Conservation (phyloP, 2,797 vertebrate genomes). For the Rhinatrema bivittatum region DNA sequence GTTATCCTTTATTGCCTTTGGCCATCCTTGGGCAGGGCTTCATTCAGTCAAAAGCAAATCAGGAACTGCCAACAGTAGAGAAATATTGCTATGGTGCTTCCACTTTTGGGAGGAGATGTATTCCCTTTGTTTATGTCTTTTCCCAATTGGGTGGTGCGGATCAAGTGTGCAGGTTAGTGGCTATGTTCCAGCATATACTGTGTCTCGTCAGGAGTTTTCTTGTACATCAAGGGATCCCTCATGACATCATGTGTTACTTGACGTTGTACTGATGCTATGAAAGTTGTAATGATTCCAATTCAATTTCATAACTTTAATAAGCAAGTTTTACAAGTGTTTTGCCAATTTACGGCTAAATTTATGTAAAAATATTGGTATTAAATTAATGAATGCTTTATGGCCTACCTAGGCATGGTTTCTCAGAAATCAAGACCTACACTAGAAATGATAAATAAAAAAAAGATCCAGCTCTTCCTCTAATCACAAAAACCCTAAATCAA, state of each 20-base stretch:
- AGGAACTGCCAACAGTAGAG: conserved; percentile 4
- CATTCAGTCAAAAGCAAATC: neutral
- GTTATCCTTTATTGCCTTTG: neutral
- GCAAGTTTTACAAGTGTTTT: too few species aligned
- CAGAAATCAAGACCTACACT: too few species aligned
- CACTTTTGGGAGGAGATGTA: conserved; percentile 3
- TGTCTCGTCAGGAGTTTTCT: conserved; percentile 13
- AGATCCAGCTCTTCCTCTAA: too few species aligned
- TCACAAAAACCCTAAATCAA: too few species aligned
- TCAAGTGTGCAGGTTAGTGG: conserved; percentile 12
- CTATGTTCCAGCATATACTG: conserved; percentile 13
- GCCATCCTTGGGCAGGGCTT: neutral
- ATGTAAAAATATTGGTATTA: too few species aligned
- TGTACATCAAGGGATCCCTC: conserved; percentile 35
- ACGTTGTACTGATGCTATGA: neutral
- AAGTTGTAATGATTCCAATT: conserved; percentile 11
- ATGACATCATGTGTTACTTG: conserved; percentile 29
- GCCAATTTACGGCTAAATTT: too few species aligned
- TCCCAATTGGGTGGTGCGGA: conserved; percentile 1
- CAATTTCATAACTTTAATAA: neutral
- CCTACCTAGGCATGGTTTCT: too few species aligned
- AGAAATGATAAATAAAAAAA: too few species aligned
- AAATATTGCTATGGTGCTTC: conserved; percentile 1
- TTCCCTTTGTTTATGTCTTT: conserved; percentile 4
- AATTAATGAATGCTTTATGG: too few species aligned